These are phyloP conservation scores for Decapterus maruadsi DNA, from an alignment of 2,797 vertebrate genomes.

Conservation along the genomic window DNA sequence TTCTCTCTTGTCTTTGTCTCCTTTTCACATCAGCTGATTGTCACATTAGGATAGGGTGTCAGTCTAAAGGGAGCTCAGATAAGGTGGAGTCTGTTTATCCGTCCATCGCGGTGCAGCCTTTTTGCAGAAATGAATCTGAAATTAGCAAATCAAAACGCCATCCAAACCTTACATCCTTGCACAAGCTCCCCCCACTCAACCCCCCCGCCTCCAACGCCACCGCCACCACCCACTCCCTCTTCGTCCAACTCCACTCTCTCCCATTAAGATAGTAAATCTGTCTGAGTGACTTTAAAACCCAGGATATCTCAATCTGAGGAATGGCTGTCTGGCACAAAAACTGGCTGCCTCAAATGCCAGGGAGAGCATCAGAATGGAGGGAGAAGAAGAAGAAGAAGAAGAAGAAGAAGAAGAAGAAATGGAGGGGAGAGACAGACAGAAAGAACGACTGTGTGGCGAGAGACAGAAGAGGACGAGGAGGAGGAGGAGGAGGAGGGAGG, in stretches of 20 bases:
- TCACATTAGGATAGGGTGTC: constrained; percentile 56
- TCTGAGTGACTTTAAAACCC: constrained; percentile 82
- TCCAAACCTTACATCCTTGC: constrained; percentile 37
- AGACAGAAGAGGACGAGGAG: constrained; percentile 34
- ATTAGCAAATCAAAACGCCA: constrained; percentile 69
- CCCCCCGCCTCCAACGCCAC: not conserved
- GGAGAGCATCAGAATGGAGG: constrained; percentile 54
- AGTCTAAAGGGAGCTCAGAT: constrained; percentile 52
- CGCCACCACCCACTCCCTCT: too few species aligned
- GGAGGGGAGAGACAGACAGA: constrained; percentile 48
- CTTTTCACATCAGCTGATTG: constrained; percentile 43
- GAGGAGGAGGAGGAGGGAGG: constrained; percentile 38
- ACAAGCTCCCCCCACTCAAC: not conserved
- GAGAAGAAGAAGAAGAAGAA: constrained; percentile 39
- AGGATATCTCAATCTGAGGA: constrained; percentile 81
- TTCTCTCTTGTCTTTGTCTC: constrained; percentile 27
- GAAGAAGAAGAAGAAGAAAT: constrained; percentile 43
- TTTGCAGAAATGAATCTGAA: constrained; percentile 63
- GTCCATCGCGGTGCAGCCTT: constrained; percentile 54
- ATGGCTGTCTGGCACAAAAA: constrained; percentile 82
- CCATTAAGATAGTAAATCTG: constrained; percentile 82
- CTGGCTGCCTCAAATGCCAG: constrained; percentile 65
- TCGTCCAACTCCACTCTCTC: constrained; percentile 15
- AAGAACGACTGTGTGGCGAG: constrained; percentile 44
- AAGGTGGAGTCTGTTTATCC: constrained; percentile 67